phyloP scores from a whole-genome alignment of 1,140 invertebrate genomes.

The Pantala flavescens region DNA sequence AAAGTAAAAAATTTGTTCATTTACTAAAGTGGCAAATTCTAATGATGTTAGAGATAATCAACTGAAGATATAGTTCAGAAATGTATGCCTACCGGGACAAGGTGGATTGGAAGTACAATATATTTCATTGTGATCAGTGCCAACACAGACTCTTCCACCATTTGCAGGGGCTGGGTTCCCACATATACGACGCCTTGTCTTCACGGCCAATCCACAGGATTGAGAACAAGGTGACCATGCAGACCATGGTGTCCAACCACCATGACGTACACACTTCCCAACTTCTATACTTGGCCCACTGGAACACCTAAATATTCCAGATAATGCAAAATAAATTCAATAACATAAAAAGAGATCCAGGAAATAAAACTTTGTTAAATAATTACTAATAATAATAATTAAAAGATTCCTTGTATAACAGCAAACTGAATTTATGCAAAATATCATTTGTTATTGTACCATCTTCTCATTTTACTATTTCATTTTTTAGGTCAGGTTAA shows the following conservation, averaged over 20 bases:
- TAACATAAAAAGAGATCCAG: too few species aligned
- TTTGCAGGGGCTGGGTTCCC: conserved; percentile 69
- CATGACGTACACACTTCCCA: conserved; percentile 49
- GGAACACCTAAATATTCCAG: not conserved
- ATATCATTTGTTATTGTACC: too few species aligned
- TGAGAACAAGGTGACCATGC: conserved; percentile 75
- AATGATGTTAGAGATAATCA: too few species aligned
- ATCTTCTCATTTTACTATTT: too few species aligned
- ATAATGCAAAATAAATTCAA: too few species aligned
- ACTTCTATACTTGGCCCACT: conserved; percentile 37
- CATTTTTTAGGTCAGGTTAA: too few species aligned
- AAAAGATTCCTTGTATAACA: too few species aligned
- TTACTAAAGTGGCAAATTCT: too few species aligned
- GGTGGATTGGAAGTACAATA: conserved; percentile 68
- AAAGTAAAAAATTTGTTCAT: too few species aligned
- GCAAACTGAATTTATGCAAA: too few species aligned
- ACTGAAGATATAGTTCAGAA: not conserved
- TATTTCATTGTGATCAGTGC: conserved; percentile 62
- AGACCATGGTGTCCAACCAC: conserved; percentile 80
- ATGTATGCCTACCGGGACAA: conserved; percentile 49
- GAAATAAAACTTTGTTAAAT: too few species aligned
- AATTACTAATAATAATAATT: too few species aligned
- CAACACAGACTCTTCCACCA: conserved; percentile 74
- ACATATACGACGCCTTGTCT: conserved; percentile 65
- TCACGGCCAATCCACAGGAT: conserved; percentile 65